Base-by-base conservation (phyloP, 2,797 vertebrate genomes). In the Balearica regulorum region DNA sequence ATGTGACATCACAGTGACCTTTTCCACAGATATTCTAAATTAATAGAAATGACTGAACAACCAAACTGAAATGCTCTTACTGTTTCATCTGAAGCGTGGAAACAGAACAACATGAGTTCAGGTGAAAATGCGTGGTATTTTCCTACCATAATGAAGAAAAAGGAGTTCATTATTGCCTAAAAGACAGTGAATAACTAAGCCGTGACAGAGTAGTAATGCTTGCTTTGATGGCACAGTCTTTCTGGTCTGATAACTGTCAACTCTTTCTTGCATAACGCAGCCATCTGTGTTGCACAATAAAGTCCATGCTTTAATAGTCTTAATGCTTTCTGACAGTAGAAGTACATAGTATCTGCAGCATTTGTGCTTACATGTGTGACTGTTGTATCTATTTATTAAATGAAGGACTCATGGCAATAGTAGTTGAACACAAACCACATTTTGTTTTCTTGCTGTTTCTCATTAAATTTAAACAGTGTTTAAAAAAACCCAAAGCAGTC, bases 181-280 rank as follows among this genome's bases (percentile, higher is more conserved):
- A 93, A 91, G 60, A 60, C 17, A 49, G 7, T 18, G 26, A 89
- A 44, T 88, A 80, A 33, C 48, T 73, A 60, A 93, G 64, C 39
- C 10, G 10, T 75, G 53, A 61, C 1, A 0, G 28, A 83, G 33
- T 60, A 21, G 22, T 43, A 91, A 51, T 83, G 49, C 39, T 90
- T 92, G 37, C 33, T 69, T 71, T 93, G 72, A 49, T 81, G 62
- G 29, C 69, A 60, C 31, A 10, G 51, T 78, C 57, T 78, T 90
- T 94, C 66, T 92, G 70, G 17, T 80, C 66, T 89, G 73, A 35
- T 84, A 87, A 62, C 89, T 94, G 57, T 35, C 58, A 88, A 11
- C 37, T 91, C 29, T 51, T 95, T 77, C 70, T 93, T 91, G 53
- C 22, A 16, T 78, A 78, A 88, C 16, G 5, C 58, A 58, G 49